A percentile compares a stretch with the other conserved stretches of the same genome.
Evolutionary conservation across 2,113 vertebrate genomes (phyloP).

Genomic region (Chaetodon auriga): DNA sequence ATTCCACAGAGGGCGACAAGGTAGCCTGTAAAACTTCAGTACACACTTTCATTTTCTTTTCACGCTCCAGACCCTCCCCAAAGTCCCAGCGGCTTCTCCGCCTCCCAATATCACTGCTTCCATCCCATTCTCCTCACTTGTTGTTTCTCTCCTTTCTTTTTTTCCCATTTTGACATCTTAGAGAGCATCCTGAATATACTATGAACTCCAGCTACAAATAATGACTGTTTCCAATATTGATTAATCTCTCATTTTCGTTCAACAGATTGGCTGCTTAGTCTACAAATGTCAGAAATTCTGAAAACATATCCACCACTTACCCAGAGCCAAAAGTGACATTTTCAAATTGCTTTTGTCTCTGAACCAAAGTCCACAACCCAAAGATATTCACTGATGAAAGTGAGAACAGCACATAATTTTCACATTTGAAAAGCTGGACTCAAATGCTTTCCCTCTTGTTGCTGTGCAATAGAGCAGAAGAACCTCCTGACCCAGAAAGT

Average conservation of each 20-base stretch:
- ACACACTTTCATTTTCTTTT: conserved; percentile 25
- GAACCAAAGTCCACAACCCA: not conserved
- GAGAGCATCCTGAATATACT: not conserved
- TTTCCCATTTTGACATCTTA: not conserved
- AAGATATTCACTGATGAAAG: not conserved
- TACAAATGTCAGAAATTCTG: not conserved
- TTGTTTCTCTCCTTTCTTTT: not conserved
- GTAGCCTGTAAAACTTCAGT: conserved; percentile 28
- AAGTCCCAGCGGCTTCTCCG: not conserved
- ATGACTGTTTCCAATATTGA: not conserved
- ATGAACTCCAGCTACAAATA: not conserved
- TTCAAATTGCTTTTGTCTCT: not conserved
- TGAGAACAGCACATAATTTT: not conserved
- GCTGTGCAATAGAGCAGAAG: not conserved
- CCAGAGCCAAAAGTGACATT: not conserved
- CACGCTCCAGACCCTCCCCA: not conserved
- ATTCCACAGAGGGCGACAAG: conserved; percentile 18
- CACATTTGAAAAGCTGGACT: not conserved
- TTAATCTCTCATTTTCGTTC: not conserved
- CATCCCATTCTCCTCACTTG: not conserved
- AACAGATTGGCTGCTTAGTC: not conserved
- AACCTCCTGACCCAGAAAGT: conserved; percentile 5
- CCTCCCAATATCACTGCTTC: not conserved
- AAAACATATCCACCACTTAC: not conserved
- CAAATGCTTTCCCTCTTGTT: not conserved